phyloP scores from a whole-genome alignment of 2,888 invertebrate genomes.

The Chironomus riparius region DNA sequence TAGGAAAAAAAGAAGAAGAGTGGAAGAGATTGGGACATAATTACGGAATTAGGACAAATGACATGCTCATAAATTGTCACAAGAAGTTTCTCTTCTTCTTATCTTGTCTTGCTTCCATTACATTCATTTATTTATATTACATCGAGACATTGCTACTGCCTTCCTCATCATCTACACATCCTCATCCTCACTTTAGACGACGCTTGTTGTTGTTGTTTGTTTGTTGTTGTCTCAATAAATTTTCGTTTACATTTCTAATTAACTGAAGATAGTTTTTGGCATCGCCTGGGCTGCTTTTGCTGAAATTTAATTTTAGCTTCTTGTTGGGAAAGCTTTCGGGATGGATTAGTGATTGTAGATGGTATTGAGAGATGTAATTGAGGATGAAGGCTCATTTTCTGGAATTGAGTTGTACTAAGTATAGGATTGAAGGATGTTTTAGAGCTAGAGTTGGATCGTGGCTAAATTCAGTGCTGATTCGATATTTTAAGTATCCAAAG shows the following conservation, averaged over 20 bases:
- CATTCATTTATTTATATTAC: background rate
- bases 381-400: background rate
- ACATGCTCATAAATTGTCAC: conserved; percentile 3
- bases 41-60: conserved; percentile 2
- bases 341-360: background rate
- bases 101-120: background rate
- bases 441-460: too few relatives aligned
- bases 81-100: background rate
- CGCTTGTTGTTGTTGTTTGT: too few relatives aligned
- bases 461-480: too few relatives aligned
- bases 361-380: background rate
- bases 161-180: background rate
- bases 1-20: too few relatives aligned
- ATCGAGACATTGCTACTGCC: too few relatives aligned
- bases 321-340: background rate
- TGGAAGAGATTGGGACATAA: background rate
- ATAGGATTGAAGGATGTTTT: too few relatives aligned
- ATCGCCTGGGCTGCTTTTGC: background rate
- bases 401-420: background rate
- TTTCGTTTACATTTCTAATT: conserved; percentile 23
- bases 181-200: background rate
- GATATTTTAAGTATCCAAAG: too few relatives aligned
- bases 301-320: background rate
- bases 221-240: conserved; percentile 9
- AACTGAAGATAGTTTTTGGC: conserved; percentile 17